Evolutionary conservation across 2,888 invertebrate genomes (phyloP).

Genomic region (Apotomis turbidana): DNA sequence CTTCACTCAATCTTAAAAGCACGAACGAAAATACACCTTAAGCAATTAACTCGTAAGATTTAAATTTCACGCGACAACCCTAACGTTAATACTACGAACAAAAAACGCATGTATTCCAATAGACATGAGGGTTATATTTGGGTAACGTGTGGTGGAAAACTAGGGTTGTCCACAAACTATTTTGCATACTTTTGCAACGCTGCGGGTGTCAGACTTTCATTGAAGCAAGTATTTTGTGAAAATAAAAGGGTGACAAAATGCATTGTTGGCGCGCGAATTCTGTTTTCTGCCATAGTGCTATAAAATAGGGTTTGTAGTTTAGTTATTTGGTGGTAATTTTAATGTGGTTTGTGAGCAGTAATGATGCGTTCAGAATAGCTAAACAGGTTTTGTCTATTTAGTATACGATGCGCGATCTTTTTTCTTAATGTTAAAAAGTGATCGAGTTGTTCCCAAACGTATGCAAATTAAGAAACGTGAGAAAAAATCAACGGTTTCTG

Average conservation of each 20-base stretch:
- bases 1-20: conserved; percentile 42
- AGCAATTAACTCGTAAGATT: conserved; percentile 43
- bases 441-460: conserved; percentile 54
- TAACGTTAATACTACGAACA: neutral
- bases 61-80: conserved; percentile 20
- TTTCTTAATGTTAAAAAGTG: conserved; percentile 63
- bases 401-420: conserved; percentile 66
- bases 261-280: neutral
- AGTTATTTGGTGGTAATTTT: conserved; percentile 13
- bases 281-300: neutral
- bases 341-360: conserved; percentile 48
- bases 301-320: conserved; percentile 12
- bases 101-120: neutral
- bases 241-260: conserved; percentile 50
- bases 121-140: neutral
- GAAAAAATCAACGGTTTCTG: conserved; percentile 59
- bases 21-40: conserved; percentile 18
- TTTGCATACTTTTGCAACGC: conserved; percentile 68
- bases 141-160: conserved; percentile 20
- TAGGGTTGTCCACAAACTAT: conserved; percentile 56
- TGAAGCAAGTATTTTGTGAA: conserved; percentile 52
- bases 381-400: conserved; percentile 80
- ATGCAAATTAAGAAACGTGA: conserved; percentile 69
- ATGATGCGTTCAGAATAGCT: conserved; percentile 76
- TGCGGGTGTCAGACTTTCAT: conserved; percentile 61